Base-by-base conservation (phyloP, 35 echinoderm and acorn worm species). In the Ophiothrix spiculata region DNA sequence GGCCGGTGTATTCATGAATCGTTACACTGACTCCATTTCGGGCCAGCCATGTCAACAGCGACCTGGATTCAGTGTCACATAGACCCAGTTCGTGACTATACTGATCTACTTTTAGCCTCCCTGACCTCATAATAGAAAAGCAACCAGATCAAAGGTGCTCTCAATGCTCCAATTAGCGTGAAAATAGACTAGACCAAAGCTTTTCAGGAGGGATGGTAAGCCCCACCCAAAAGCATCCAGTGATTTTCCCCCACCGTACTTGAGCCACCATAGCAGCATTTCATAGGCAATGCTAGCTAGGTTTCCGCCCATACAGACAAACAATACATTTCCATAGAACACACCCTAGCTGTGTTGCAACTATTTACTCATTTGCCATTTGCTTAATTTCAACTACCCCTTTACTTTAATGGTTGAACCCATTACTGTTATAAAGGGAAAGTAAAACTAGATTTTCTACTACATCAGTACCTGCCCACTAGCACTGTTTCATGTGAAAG, bases 91-190 rank as follows among this genome's bases (percentile, higher is more conserved):
- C 76, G 86, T 78, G 49, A 81, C 77, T 75, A 80, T 40, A 64
- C 77, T 88, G 86, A 79, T 88, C 86, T 79, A 88, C 86, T 88
- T 88, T 79, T 73, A 80, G 77, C 86, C 86, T 38, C 86, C 40
- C 77, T 79, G 86, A 88, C 86, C 86, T 88, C 76, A 88, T 88
- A 88, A 80, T 80, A 80, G 86, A 60, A 78, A 78, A 78, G 40
- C 75, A 88, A 80, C 86, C 77, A 56, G 86, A 88, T 88, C 86
- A 88, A 76, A 88, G 77, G 86, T 41, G 86, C 75, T 77, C 76
- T 80, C 85, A 39, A 60, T 76, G 42, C 73, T 87, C 85, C 85
- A 87, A 87, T 79, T 87, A 87, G 73, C 41, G 33, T 64, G 77
- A 56, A 39, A 79, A 79, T 88, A 81, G 54, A 78, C 39, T 41